Conservation (phyloP, 2,888 invertebrate species). For the Apotomis betuletana region DNA sequence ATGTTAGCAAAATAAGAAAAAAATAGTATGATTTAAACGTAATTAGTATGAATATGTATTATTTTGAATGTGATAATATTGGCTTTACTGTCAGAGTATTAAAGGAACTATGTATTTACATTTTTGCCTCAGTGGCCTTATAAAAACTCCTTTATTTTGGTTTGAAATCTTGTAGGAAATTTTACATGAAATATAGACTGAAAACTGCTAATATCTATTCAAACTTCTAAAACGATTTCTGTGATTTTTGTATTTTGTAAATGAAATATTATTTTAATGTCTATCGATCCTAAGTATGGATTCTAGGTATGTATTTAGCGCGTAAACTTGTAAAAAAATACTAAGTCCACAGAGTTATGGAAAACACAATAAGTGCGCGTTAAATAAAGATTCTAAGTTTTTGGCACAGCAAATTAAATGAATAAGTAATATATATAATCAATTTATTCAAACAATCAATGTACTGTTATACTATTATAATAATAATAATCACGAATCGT, state of each 20-base stretch:
- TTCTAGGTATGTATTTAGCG: no score
- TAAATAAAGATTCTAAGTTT: no score
- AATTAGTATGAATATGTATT: not conserved
- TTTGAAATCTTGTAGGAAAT: not conserved
- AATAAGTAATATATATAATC: no score
- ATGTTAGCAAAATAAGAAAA: not conserved
- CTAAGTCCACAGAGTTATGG: no score
- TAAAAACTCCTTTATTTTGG: not conserved
- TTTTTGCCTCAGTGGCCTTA: not conserved
- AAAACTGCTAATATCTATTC: not conserved
- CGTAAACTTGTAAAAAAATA: no score
- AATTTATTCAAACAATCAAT: no score
- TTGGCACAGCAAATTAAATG: no score
- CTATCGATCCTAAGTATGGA: no score
- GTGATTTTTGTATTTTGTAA: not conserved
- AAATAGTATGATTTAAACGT: not conserved
- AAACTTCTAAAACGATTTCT: not conserved
- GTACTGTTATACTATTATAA: no score
- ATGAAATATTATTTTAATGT: not conserved
- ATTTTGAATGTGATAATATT: slow-evolving; percentile 5
- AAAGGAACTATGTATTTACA: not conserved
- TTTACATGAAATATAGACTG: slow-evolving; percentile 1
- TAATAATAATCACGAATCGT: no score
- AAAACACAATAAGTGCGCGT: no score
- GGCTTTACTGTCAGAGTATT: not conserved